Percentiles rank a stretch among this genome's conserved stretches.
phyloP scores from a whole-genome alignment of 2,888 invertebrate species.

The Volucella zonaria region DNA sequence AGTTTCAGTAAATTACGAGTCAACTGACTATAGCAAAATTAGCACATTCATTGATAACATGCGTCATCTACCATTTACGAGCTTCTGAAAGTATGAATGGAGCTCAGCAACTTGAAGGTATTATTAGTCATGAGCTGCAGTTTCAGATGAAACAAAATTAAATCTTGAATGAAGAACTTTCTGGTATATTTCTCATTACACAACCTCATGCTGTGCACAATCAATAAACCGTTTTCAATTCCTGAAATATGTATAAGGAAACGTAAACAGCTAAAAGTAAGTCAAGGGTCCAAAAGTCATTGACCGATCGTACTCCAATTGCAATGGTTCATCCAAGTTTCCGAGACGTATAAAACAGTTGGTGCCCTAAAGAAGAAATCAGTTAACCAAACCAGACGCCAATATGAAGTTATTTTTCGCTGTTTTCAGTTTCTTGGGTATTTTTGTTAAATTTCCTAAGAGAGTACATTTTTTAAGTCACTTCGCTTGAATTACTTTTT shows the following conservation, averaged over 20 bases:
- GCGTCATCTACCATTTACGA: no score
- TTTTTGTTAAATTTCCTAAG: conserved; percentile 5
- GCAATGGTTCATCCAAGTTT: not conserved
- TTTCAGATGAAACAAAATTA: no score
- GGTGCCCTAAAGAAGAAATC: not conserved
- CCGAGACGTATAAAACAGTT: not conserved
- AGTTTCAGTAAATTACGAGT: no score
- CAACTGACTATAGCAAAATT: no score
- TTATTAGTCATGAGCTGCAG: no score
- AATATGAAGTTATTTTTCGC: conserved; percentile 2
- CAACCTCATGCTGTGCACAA: no score
- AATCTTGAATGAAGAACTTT: not conserved
- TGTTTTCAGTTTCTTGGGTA: not conserved
- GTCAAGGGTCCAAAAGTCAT: not conserved
- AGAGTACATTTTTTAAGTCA: conserved; percentile 2
- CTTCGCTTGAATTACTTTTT: not conserved
- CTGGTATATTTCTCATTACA: not conserved
- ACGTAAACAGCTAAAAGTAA: not conserved
- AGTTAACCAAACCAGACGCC: not conserved
- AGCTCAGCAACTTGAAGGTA: no score
- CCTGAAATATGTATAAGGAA: not conserved
- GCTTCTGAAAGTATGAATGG: no score
- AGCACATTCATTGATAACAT: no score
- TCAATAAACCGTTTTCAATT: not conserved
- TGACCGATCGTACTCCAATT: not conserved